These are phyloP conservation scores for Fistularia tabacaria DNA, from an alignment of 2,797 vertebrate species.

Conservation along the genomic window DNA sequence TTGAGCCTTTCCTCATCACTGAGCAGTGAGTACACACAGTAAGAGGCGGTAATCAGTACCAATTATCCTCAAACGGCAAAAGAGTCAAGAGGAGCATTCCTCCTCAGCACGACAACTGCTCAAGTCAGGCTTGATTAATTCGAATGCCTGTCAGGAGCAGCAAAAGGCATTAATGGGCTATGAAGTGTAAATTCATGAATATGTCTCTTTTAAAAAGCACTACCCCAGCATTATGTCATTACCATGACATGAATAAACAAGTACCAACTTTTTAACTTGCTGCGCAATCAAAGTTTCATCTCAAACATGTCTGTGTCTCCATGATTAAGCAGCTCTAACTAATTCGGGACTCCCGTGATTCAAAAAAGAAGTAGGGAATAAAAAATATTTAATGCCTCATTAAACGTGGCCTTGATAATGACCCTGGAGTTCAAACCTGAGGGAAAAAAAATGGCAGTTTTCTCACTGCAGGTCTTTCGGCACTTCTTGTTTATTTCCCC, in stretches of 20 bases:
- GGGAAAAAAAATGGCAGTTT: not conserved
- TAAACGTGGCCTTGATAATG: constrained; percentile 32
- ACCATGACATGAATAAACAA: constrained; percentile 1
- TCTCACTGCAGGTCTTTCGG: not conserved
- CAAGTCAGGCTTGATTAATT: constrained; percentile 54
- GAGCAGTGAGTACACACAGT: constrained; percentile 54
- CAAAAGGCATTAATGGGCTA: constrained; percentile 17
- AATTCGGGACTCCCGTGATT: constrained; percentile 13
- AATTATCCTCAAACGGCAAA: constrained; percentile 66
- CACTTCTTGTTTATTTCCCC: not conserved
- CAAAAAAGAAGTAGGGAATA: too few species aligned
- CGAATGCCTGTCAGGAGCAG: constrained; percentile 37
- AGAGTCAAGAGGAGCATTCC: constrained; percentile 60
- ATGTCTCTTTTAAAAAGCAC: constrained; percentile 9
- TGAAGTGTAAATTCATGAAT: constrained; percentile 16
- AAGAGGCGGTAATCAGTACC: constrained; percentile 62
- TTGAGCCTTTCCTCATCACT: constrained; percentile 56
- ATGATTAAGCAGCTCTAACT: constrained; percentile 12
- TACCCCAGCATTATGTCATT: constrained; percentile 12
- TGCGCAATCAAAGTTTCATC: constrained; percentile 15
- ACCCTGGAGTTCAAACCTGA: constrained; percentile 8
- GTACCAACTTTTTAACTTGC: not conserved
- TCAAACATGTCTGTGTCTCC: constrained; percentile 20
- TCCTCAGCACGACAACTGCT: constrained; percentile 49
- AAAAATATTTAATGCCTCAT: not conserved